A percentile compares a stretch with the other conserved stretches of the same genome.
Conservation (phyloP, 2,888 invertebrate species). For the Vandiemenella viatica region DNA sequence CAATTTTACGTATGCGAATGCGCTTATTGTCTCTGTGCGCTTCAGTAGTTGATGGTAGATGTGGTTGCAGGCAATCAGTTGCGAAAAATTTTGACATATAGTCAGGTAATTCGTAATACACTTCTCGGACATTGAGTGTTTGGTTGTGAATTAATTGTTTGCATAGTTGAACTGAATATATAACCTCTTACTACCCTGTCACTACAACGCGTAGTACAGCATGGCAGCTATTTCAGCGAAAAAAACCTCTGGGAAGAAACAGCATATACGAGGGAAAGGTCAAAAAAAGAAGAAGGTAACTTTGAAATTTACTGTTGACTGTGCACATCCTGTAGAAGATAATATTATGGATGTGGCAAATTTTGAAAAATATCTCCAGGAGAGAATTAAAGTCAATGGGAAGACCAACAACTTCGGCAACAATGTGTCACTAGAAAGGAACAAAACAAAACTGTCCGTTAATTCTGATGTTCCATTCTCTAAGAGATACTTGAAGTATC, state of each 20-base stretch:
- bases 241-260: constrained; percentile 8
- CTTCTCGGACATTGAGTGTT: no score
- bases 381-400: constrained; percentile 86
- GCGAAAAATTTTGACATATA: no score
- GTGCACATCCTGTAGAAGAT: constrained; percentile 98
- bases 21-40: no score
- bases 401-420: constrained; percentile 94
- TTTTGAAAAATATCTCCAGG: constrained; percentile 84
- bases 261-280: constrained; percentile 25
- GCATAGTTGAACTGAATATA: no score
- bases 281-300: constrained; percentile 88
- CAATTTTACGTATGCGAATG: no score
- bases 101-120: no score
- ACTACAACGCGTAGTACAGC: no score
- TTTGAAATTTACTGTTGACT: constrained; percentile 87
- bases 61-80: no score
- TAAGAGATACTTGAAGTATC: constrained; percentile 88
- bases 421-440: constrained; percentile 72
- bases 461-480: constrained; percentile 70
- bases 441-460: constrained; percentile 85
- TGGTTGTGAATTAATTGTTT: no score
- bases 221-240: no score
- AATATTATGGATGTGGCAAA: constrained; percentile 94
- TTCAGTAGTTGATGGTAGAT: no score
- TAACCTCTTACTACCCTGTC: no score